Base-by-base conservation (phyloP, 37 sponge, comb jelly and placozoan genomes). In the Theonella swinhoei region DNA sequence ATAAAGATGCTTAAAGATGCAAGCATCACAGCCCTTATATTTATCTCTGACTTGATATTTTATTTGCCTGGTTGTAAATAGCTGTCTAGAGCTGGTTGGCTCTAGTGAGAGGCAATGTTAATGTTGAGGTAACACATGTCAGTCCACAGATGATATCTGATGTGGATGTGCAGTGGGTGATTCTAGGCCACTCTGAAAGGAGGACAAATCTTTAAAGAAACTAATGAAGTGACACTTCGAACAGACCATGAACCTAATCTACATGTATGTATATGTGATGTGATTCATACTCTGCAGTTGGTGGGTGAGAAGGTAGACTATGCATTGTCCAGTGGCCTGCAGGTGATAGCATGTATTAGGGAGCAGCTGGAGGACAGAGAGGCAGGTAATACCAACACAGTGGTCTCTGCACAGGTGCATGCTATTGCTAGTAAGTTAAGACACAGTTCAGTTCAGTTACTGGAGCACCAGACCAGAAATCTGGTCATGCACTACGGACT, bases 141-240 rank as follows among this genome's bases (percentile, higher is more conserved):
- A 94, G 97, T 74, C 83, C 94, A 25, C 77, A 83, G 38, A 98
- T 98, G 99, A 59, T 93, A 8, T 40, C 58, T 47, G 96, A 98
- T 70, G 64, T 90, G 42, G 92, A 90, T 24, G 74, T 81, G 28
- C 61, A 88, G 26, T 98, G 94, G 94, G 92, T 89, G 24, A 96
- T 98, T 30, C 83, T 98, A 31, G 99, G 99, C 3, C 99, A 98
- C 69, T 96, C 96, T 19, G 99, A 98, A 77, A 91, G 99, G 72
- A 96, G 99, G 33, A 90, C n/a, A 96, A 30, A 74, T 92, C 33
- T 98, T 98, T 80, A 88, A 86, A 75, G 99, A 98, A 73, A 90
- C 78, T 23, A 83, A 91, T 83, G 84, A 91, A 80, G 96, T 93
- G 61, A 47, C 11, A 14, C 14, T 14, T 47, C 54, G 54, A 47